Base-by-base conservation (phyloP, 1,140 invertebrate species). In the Polyergus mexicanus region DNA sequence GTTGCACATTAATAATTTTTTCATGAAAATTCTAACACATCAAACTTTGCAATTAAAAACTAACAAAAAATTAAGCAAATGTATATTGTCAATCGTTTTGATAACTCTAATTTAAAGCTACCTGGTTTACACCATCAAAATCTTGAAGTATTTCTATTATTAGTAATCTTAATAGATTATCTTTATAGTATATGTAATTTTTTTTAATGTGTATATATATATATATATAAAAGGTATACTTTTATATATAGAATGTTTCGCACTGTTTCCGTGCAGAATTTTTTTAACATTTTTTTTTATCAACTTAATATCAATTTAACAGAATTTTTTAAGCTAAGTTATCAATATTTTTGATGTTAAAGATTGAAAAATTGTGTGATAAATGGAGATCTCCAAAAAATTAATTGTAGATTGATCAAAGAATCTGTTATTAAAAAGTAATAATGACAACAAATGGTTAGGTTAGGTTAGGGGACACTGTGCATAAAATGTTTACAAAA, bases 81-180 rank as follows among this genome's bases (percentile, higher is more conserved):
- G 3, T 1, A 38, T 16, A 19, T 35, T 72, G 4, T 56, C 10
- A 60, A 62, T 7, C 13, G 7, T 16, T 80, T 81, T 16, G 10
- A 1, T 8, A 44, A 35, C 6, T 74, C 0, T 22, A 60, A 63
- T 62, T 60, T 13, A 11, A 19, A 60, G 8, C 16, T 47, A 60
- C 4, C 51, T 69, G 13, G 1, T 5, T 6, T 74, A 60, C 5
- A 60, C 5, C 16, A 72, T 8, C 10, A 35, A 71, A 8, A 68
- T 51, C 13, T 38, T 54, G 3, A 47, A 25, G 4, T 80, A 10
- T 25, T 62, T 35, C 32, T 69, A 60, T 71, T 32, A 35, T 35
- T 44, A 62, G n/a, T 83, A 72, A 76, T 22, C 10, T 44, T 74
- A 66, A n/a, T 74, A 35, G 51, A n/a, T n/a, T 1, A 41, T 68